Evolutionary conservation across 23 tunicate species (phyloP).

Genomic region (Ascidia mentula): DNA sequence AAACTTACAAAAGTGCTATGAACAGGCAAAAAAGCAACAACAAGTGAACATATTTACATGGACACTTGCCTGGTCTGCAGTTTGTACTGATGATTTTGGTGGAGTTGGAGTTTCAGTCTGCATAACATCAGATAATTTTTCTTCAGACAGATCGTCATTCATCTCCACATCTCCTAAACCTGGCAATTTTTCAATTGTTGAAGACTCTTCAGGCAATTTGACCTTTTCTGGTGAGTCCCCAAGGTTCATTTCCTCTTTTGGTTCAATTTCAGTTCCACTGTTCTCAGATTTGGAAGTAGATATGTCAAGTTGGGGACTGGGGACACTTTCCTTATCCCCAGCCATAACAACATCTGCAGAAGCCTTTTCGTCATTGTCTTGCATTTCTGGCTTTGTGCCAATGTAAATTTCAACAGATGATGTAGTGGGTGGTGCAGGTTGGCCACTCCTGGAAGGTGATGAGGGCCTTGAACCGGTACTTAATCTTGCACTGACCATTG

Average conservation of each 20-base stretch:
- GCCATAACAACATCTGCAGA: background rate
- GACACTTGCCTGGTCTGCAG: background rate
- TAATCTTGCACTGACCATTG: conserved; percentile 22
- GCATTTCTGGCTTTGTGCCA: background rate
- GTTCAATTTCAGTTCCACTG: background rate
- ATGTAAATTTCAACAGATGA: conserved; percentile 3
- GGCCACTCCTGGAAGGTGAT: background rate
- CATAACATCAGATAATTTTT: conserved; percentile 40
- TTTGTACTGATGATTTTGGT: background rate
- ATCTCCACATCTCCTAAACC: conserved; percentile 44
- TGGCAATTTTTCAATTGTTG: background rate
- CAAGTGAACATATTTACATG: no score
- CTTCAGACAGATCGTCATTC: conserved; percentile 50
- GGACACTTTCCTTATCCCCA: background rate
- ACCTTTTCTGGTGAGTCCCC: background rate
- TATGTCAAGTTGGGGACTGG: conserved; percentile 23
- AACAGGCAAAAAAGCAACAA: no score
- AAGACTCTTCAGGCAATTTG: background rate
- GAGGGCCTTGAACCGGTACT: background rate
- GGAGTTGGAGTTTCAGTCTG: conserved; percentile 29
- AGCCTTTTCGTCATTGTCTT: background rate
- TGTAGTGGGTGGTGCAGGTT: background rate
- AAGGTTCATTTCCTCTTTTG: background rate
- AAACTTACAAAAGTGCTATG: no score
- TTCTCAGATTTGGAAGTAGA: background rate